phyloP scores from a whole-genome alignment of 2,888 invertebrate species.

The Synanthedon vespiformis region DNA sequence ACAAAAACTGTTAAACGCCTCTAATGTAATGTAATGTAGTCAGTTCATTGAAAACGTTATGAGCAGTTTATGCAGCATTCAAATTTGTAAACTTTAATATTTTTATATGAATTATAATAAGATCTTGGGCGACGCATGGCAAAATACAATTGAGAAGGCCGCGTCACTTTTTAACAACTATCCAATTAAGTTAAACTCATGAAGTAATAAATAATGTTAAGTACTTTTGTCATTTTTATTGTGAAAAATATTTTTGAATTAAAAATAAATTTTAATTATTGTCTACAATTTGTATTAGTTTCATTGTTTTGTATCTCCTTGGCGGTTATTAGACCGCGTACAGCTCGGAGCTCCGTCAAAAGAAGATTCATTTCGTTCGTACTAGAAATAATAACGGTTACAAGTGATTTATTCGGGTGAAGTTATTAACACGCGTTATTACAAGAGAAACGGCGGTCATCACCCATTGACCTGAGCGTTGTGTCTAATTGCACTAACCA shows the following conservation, averaged over 20 bases:
- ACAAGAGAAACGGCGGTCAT: conserved; percentile 29
- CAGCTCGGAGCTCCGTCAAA: conserved; percentile 40
- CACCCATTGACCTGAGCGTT: conserved; percentile 46
- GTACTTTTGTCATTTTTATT: conserved; percentile 33
- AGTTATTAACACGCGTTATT: conserved; percentile 35
- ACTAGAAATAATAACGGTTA: conserved; percentile 31
- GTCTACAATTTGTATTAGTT: conserved; percentile 11
- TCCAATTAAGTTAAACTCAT: background rate
- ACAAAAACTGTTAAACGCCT: background rate
- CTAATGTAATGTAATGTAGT: background rate
- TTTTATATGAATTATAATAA: conserved; percentile 19
- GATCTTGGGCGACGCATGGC: conserved; percentile 16
- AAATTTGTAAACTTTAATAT: conserved; percentile 18
- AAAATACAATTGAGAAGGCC: conserved; percentile 15
- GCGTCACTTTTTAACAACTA: conserved; percentile 14
- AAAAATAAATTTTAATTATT: conserved; percentile 46
- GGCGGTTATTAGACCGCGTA: conserved; percentile 26
- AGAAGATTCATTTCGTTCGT: conserved; percentile 44
- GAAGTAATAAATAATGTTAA: background rate
- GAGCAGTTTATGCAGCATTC: conserved; percentile 4
- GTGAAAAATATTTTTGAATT: conserved; percentile 44
- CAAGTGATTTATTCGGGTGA: conserved; percentile 45
- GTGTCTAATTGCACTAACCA: conserved; percentile 34
- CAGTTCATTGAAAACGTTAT: conserved; percentile 1
- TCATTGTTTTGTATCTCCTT: background rate